These are phyloP conservation scores for Holothuria leucospilota DNA, from an alignment of 53 echinoderm and acorn worm genomes.

Conservation along the genomic window DNA sequence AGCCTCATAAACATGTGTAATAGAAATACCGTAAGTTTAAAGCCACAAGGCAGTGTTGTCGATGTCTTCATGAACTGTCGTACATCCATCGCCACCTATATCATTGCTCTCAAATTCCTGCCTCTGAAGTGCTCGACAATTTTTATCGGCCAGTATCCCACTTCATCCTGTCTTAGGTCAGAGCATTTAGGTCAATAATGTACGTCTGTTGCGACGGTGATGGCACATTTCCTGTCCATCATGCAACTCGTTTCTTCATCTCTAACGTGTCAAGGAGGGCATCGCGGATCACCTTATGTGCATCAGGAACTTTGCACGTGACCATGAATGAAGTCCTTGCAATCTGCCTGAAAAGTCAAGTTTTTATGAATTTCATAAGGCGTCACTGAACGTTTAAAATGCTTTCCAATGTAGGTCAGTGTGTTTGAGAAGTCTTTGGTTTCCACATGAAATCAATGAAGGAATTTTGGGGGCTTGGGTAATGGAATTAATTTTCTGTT, in stretches of 20 bases:
- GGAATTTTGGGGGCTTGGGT: not conserved
- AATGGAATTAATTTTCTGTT: conserved; percentile 5
- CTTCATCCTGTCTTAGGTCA: not conserved
- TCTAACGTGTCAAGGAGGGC: not conserved
- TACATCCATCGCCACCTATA: not conserved
- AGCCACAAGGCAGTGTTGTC: not conserved
- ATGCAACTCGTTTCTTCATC: too few species aligned
- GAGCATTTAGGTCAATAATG: conserved; percentile 29
- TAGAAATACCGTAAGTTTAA: not conserved
- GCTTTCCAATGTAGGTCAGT: conserved; percentile 12
- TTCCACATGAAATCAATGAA: conserved; percentile 20
- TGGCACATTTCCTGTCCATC: conserved; percentile 10
- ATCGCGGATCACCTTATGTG: not conserved
- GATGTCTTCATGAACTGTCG: not conserved
- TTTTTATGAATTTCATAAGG: conserved; percentile 29
- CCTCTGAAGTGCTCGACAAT: not conserved
- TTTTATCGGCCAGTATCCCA: conserved; percentile 16
- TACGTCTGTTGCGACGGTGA: conserved; percentile 3
- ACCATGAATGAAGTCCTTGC: conserved; percentile 11
- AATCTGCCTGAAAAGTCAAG: conserved; percentile 21
- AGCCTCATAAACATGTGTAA: conserved; percentile 1
- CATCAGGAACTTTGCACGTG: not conserved
- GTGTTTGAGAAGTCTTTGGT: conserved; percentile 30
- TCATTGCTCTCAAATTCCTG: not conserved
- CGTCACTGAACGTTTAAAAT: not conserved